Evolutionary conservation across 2,888 invertebrate species (phyloP), one percentile per base, ranked within the genome.

Genomic region (Xestoiulus laeticollis): DNA sequence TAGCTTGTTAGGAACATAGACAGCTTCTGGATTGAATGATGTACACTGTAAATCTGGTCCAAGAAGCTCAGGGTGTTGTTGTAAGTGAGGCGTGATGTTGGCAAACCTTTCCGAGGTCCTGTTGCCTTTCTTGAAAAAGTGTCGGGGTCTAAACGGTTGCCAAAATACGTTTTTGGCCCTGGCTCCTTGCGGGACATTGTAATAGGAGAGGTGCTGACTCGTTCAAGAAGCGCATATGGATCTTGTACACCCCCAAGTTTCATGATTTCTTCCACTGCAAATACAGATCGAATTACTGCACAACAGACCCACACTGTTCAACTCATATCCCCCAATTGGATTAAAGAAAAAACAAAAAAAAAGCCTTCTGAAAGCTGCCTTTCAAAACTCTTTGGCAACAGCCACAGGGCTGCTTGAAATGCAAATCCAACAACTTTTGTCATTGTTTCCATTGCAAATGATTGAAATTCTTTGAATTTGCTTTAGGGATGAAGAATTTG

Each of bases 221-320:
- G 53, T 19, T 26, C 33, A 1, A 1, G 3, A 30, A 33, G 32
- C 30, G 33, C 83, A 83, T 83, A 83, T 83, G 83, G 83, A 33
- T 83, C 33, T 1, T 83, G 83, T 83, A 83, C 83, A 32, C 32
- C 83, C 30, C 32, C 83, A n/a, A 83, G 33, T 83, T 83, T 83
- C 83, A 83, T 30, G 30, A 33, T 83, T 83, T 83, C 33, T 1
- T 30, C 1, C 83, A 16, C 83, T 83, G 30, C 32, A 83, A 83
- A 83, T 83, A 33, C 32, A 83, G 30, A 83, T 83, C 30, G 83
- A 83, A 83, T 83, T 83, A 26, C 83, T 16, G 53, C 53, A n/a
- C 53, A 53, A 53, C 53, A 53, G 53, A 53, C 53, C 53, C 53
- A 53, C 53, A 53, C 53, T 53, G 53, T 53, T 53, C n/a, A 19